Base-by-base conservation (phyloP, 2,113 vertebrate species). In the Jaculus jaculus region DNA sequence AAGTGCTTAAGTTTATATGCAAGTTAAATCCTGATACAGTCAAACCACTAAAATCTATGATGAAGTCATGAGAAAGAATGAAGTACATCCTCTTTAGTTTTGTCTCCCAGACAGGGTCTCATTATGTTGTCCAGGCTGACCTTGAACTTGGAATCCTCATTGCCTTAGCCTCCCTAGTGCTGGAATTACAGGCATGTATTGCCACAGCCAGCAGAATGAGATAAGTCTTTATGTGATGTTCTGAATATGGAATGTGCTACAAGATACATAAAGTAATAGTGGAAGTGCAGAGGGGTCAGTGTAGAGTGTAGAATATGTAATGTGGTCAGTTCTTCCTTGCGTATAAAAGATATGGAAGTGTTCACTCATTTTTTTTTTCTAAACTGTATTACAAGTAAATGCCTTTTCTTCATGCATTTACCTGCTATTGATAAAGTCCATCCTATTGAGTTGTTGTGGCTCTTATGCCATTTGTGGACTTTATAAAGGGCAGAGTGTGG, bases 281-380 rank as follows among this genome's bases (percentile, higher is more conserved):
- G 75, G 60, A 80, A 16, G 6, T 34, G 2, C 24, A 28, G 68
- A 77, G 42, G 74, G 39, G 16, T 24, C 6, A 34, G 30, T 60
- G 12, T 4, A 42, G 37, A 0, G n/a, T 16, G 12, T n/a, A 11
- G 3, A 6, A 7, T 15, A 28, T 11, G 26, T 3, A 2, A 7
- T 3, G 1, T 16, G 15, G 6, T 20, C 17, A 10, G 23, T 37
- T 23, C 20, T n/a, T 79, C 34, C 65, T 74, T 21, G 18, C 58
- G 4, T 60, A 15, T 91, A 30, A 72, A 74, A 87, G 20, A 47
- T 20, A 51, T 18, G 3, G 18, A 61, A 61, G 47, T 20, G n/a
- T 58, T 80, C 65, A 78, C n/a, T 75, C 28, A 73, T 39, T 73
- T 58, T 90, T 51, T 51, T 51, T 54, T 54, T 84, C 80, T 51